Evolutionary conservation across 2,113 vertebrate genomes (phyloP), one percentile per base, ranked within the genome.

Genomic region (Aphelocoma coerulescens): DNA sequence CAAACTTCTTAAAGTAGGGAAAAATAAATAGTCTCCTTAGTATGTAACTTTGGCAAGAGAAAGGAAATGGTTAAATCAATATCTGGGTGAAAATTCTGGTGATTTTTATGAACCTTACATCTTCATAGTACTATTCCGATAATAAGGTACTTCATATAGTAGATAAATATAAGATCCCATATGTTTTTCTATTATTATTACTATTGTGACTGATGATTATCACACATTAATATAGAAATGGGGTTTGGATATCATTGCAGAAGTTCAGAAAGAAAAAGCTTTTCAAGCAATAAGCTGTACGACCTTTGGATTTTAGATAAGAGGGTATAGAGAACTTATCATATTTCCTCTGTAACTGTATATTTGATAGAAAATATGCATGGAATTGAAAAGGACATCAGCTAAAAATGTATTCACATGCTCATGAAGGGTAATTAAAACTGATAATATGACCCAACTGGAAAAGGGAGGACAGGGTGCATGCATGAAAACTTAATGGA

Each of bases 401-500:
- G 24, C 8, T 89, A 72, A 91, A 88, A 87, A 68, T 67, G 6
- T 49, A 82, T 72, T 85, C 17, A 71, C 21, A n/a, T 91, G 30
- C 13, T 91, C 23, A 44, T 66, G 48, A 89, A 89, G 23, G 85
- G 18, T 73, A 89, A 85, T 93, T 93, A 89, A 97, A 95, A 85
- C 28, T 37, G 57, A 62, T 75, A 58, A 10, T 68, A 67, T 84
- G 73, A 67, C 35, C 69, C 68, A 9, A 84, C 24, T 72, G 44
- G 12, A 66, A 67, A 79, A 18, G 23, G 14, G 8, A 89, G 21
- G 27, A 74, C n/a, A 86, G 35, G 21, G 37, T 52, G 3, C 7
- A 48, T 41, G 21, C 22, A 81, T 58, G 27, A 91, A 81, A 62
- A 79, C 68, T 61, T 95, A 91, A 94, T 75, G 26, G 37, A 82